Evolutionary conservation across 2,113 vertebrate genomes (phyloP), one percentile per base, ranked within the genome.

Genomic region (Aptenodytes patagonicus): DNA sequence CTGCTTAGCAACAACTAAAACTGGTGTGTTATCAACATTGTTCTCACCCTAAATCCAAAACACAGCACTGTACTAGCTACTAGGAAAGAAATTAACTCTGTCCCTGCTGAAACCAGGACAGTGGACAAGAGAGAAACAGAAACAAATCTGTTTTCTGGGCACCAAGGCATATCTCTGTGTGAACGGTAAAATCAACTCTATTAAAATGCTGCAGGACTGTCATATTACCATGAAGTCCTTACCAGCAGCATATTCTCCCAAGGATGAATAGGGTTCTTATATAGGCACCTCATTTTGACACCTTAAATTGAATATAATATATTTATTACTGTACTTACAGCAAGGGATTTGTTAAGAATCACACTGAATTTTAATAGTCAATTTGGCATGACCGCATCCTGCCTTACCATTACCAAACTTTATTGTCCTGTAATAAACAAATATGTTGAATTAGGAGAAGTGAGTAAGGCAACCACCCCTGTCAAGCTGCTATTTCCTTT

Each of bases 401-500:
- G 8, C 5, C 24, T 65, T n/a, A 13, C 46, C 2, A 0, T 60
- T 55, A 25, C 32, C 18, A 36, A 55, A 70, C 1, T 17, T 71
- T 9, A 15, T 42, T 51, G 11, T 60, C 5, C 10, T 61, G 12
- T 31, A 69, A 22, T 21, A 83, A 80, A 52, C 13, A 72, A 61
- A 64, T 26, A 34, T 11, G 4, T 8, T 83, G 14, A 60, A 55
- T 52, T 80, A 46, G 16, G 17, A 80, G 77, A 52, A 83, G 1
- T 9, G 40, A 13, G 5, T 47, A 24, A 52, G 8, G 36, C 38
- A 60, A 36, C 3, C 0, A 2, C 2, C 4, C 4, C 7, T 86
- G 11, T 8, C 12, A 71, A 80, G 8, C 12, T 82, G 34, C 18
- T 66, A 18, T 40, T 5, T 2, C 2, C 10, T 6, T 32, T 80